Conservation (phyloP, 2,113 vertebrate species). For the Dolichallabes microphthalmus region DNA sequence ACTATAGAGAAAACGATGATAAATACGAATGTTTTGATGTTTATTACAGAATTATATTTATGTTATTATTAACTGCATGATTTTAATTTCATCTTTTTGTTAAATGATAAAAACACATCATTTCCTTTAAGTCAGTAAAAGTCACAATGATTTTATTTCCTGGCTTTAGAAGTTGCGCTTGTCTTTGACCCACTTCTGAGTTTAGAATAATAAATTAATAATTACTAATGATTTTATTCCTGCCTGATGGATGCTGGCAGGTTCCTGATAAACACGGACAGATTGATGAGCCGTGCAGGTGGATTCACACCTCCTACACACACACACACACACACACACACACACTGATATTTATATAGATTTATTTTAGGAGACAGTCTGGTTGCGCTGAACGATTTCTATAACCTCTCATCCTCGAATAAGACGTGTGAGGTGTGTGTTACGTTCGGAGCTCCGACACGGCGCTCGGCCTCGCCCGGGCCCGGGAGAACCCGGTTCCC, state of each 20-base stretch:
- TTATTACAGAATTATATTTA: not conserved
- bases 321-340: not conserved
- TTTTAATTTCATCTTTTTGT: not conserved
- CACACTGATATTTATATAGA: not conserved
- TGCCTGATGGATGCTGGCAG: constrained; percentile 3
- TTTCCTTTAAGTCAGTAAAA: not conserved
- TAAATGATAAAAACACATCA: not conserved
- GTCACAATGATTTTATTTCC: not conserved
- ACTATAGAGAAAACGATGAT: not conserved
- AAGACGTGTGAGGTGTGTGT: not conserved
- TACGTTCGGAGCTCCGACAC: too few species aligned
- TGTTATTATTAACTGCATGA: not conserved
- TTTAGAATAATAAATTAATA: constrained; percentile 5
- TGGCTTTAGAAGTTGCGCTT: not conserved
- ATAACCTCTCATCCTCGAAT: not conserved
- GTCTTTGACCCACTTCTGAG: not conserved
- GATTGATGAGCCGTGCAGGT: constrained; percentile 16
- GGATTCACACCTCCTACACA: constrained; percentile 14
- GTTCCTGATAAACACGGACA: constrained; percentile 16
- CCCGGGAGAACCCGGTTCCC: not conserved
- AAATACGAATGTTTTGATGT: not conserved
- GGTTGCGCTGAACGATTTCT: not conserved
- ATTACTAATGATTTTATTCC: not conserved
- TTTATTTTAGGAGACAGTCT: constrained; percentile 12
- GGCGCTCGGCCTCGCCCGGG: not conserved